Evolutionary conservation across 2,113 vertebrate species (phyloP), one percentile per base, ranked within the genome.

Genomic region (Sminthopsis crassicaudata): DNA sequence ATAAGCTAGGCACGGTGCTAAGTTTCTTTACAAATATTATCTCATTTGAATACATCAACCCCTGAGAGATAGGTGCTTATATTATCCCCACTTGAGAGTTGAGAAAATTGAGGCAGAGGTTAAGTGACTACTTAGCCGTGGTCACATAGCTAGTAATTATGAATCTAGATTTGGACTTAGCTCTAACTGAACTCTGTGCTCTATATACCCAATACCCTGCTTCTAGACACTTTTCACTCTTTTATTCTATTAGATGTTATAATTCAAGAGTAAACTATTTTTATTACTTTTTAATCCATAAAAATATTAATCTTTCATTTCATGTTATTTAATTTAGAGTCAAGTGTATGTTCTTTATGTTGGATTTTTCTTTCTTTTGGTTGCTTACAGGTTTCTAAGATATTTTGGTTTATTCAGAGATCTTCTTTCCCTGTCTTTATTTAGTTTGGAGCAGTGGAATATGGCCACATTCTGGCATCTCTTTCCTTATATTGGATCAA

Each of bases 251-350:
- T 95, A 91, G 92, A 96, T 97, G 93, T 95, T 98, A 91, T 88
- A 95, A 92, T 97, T 97, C 97, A 93, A 96, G 92, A 96, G 94
- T 95, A 96, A n/a, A n/a, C n/a, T n/a, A 95, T 48, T 96, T 97
- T 96, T 97, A 90, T 97, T 97, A 97, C 96, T 98, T 97, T 97
- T 94, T 95, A 94, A 98, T 96, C 93, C 46, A n/a, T 57, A 89
- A 91, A 91, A 46, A 92, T 97, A 96, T 97, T 98, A 97, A 97
- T 98, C 97, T 95, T 97, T n/a, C n/a, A 48, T 48, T 94, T 92
- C 88, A 91, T 52, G 93, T 96, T 95, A 92, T 93, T 96, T 96
- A 95, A 97, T 91, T 90, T 54, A 26, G 93, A 97, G 97, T 98
- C 95, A 97, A 94, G 97, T 57, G 19, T 89, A 54, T 53, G 4